Evolutionary conservation across 2,113 vertebrate species (phyloP).

Genomic region (Centropus bengalensis): DNA sequence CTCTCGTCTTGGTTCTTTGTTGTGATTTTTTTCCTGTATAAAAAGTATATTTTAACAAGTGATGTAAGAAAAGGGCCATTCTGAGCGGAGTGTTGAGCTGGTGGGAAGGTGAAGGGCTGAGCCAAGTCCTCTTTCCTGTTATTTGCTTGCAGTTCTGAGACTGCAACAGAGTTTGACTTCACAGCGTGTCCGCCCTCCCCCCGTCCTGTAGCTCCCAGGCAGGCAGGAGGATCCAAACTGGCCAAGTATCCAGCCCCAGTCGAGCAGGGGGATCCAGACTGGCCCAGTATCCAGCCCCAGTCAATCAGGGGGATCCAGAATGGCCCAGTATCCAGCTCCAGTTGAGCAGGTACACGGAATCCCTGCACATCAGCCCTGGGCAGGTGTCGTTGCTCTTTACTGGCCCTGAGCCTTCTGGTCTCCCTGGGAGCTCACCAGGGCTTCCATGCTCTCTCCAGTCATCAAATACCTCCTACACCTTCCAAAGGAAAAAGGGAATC

Average conservation of each 20-base stretch:
- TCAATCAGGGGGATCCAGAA: too few relatives aligned
- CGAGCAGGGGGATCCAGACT: fast-evolving
- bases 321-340: not conserved
- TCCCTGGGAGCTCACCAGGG: not conserved
- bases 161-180: not conserved
- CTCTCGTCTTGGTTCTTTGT: not conserved
- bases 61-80: not conserved
- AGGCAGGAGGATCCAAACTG: fast-evolving
- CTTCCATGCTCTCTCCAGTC: fast-evolving
- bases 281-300: not conserved
- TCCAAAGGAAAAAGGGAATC: not conserved
- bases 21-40: fast-evolving
- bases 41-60: not conserved
- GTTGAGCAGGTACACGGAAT: too few relatives aligned
- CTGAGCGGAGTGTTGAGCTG: not conserved
- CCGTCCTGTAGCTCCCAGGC: not conserved
- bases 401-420: not conserved
- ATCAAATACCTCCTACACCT: not conserved
- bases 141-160: not conserved
- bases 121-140: not conserved
- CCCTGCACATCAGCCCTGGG: not conserved
- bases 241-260: not conserved
- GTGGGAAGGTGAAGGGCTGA: not conserved
- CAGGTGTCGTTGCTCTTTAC: not conserved
- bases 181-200: not conserved